Evolutionary conservation across 2,113 vertebrate genomes (phyloP), one percentile per base, ranked within the genome.

Genomic region (Oenanthe oenanthe): DNA sequence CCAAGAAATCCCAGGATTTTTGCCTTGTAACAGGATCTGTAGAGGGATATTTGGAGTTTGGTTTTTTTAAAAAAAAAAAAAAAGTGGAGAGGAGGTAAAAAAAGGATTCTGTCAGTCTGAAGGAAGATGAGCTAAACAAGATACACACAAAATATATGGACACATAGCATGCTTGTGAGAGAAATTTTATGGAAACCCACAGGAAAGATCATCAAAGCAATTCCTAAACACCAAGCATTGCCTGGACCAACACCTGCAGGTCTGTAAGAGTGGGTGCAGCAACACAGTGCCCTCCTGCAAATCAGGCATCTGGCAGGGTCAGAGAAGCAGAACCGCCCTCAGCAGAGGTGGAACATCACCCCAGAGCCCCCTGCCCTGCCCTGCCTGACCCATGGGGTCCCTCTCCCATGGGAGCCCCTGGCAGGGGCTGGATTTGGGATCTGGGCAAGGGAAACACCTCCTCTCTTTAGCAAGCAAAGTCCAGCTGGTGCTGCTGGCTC

Each of bases 21-120:
- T 99, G 86, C 99, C 99, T 98, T 99, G 99, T 87, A 99, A 98
- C 31, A 99, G 98, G 86, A 99, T 98, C 99, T 99, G 86, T 6
- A 93, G 15, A 70, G 34, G 9, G 24, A 22, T 58, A 72, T 77
- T 92, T 29, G 16, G 50, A 24, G 7, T 32, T 95, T 42, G 26
- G 38, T 40, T 40, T 40, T 40, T 28, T 50, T 14, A 22, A 16
- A 13, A 53, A 18, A 38, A 16, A 13, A 53, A 18, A 38, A 85
- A 56, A 83, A 22, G 66, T 60, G 61, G 43, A 51, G 13, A 48
- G 15, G 7, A 67, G 6, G 3, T 14, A 10, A 65, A 62, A 62
- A 72, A 40, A 26, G 12, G 6, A 80, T 79, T 84, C 43, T 73
- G 68, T 89, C 22, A 83, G 78, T 76, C 51, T 42, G n/a, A 71